phyloP scores from a whole-genome alignment of 2,113 vertebrate species.

The Cervus canadensis region DNA sequence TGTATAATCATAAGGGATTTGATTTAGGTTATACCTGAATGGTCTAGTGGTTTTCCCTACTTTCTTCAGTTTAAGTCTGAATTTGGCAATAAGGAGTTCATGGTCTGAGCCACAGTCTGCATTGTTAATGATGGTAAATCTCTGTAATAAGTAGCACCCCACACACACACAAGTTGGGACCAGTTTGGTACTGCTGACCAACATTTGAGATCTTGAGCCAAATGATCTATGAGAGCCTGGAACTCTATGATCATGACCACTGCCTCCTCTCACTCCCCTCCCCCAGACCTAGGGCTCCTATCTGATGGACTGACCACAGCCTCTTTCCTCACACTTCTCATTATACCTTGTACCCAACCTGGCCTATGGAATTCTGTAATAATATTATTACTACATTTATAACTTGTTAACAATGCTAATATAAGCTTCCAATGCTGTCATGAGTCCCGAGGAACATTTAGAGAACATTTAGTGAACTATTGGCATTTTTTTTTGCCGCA shows the following conservation, averaged over 20 bases:
- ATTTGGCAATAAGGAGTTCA: not conserved
- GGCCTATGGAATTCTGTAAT: not conserved
- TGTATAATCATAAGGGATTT: not conserved
- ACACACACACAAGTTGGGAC: not conserved
- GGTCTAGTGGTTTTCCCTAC: not conserved
- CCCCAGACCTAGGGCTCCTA: not conserved
- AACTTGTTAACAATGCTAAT: not conserved
- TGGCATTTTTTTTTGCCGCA: not conserved
- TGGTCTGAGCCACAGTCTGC: not conserved
- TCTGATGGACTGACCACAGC: not conserved
- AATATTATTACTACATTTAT: not conserved
- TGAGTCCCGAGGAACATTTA: not conserved
- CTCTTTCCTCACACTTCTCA: not conserved
- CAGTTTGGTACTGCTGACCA: not conserved
- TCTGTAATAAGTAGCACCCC: not conserved
- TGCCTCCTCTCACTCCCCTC: no score
- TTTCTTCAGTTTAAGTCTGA: not conserved
- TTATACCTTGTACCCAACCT: not conserved
- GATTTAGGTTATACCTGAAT: not conserved
- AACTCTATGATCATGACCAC: not conserved
- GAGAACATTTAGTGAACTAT: not conserved
- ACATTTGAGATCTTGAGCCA: not conserved
- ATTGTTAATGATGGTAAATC: not conserved
- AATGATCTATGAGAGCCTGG: not conserved
- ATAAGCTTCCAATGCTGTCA: not conserved